Conservation (phyloP, 2,113 vertebrate genomes). For the Coracopsis vasa region DNA sequence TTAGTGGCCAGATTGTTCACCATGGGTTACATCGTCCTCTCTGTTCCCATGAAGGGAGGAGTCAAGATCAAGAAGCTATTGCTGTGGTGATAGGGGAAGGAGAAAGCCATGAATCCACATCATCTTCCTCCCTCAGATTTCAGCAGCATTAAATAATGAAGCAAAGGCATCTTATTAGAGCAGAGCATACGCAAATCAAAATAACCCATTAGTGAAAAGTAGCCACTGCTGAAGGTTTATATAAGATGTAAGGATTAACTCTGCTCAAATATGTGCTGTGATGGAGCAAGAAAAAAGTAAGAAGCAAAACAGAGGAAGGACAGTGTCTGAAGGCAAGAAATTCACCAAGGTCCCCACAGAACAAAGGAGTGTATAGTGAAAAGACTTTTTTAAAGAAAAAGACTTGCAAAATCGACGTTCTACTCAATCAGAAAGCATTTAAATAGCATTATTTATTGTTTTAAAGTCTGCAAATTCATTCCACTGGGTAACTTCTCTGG, state of each 20-base stretch:
- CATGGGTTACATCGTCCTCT: conserved; percentile 5
- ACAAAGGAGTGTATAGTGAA: not conserved
- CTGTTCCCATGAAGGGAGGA: not conserved
- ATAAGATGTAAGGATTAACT: not conserved
- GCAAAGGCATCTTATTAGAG: not conserved
- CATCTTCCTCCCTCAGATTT: not conserved
- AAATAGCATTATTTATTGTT: not conserved
- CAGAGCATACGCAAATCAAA: not conserved
- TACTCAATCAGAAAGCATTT: not conserved
- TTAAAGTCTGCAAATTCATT: not conserved
- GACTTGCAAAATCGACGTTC: not conserved
- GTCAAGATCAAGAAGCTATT: not conserved
- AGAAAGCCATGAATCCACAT: not conserved
- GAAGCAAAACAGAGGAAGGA: not conserved
- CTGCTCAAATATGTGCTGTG: not conserved
- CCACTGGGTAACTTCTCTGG: not conserved
- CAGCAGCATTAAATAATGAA: not conserved
- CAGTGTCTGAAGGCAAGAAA: not conserved
- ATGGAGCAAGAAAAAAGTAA: not conserved
- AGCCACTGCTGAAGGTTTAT: not conserved
- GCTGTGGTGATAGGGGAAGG: not conserved
- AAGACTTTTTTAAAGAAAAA: not conserved
- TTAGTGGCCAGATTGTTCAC: conserved; percentile 54
- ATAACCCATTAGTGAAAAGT: not conserved
- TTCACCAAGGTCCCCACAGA: not conserved